A percentile compares a stretch with the other conserved stretches of the same genome.
Conservation (phyloP, 2,888 invertebrate species). For the Hydrotaea cyrtoneurina region DNA sequence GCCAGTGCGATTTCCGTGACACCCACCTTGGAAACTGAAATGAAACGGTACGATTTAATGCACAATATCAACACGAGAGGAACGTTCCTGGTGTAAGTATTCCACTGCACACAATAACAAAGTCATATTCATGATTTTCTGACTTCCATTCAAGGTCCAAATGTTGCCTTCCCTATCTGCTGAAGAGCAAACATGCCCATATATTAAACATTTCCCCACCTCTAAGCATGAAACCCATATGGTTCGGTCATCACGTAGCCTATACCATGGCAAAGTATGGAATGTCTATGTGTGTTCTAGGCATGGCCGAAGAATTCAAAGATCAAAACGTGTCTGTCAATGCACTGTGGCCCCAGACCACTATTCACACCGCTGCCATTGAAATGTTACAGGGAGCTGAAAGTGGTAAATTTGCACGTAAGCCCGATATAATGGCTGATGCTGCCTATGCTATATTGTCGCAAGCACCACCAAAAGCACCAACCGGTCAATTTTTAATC, state of each 20-base stretch:
- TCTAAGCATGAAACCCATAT: slow-evolving; percentile 91
- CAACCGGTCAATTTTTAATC: slow-evolving; percentile 94
- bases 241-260: slow-evolving; percentile 94
- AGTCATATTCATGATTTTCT: too few relatives aligned
- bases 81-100: slow-evolving; percentile 93
- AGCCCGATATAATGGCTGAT: slow-evolving; percentile 80
- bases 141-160: slow-evolving; percentile 87
- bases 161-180: slow-evolving; percentile 91
- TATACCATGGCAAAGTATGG: slow-evolving; percentile 99
- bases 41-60: slow-evolving; percentile 99
- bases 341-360: slow-evolving; percentile 97
- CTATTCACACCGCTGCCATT: slow-evolving; percentile 95
- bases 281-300: slow-evolving; percentile 99
- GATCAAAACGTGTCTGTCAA: slow-evolving; percentile 93
- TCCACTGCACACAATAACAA: neutral
- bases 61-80: slow-evolving; percentile 96
- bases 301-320: slow-evolving; percentile 97
- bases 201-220: slow-evolving; percentile 98
- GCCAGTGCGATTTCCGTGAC: slow-evolving; percentile 96
- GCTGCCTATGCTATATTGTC: slow-evolving; percentile 77
- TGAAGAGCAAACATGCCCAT: slow-evolving; percentile 93
- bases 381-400: slow-evolving; percentile 88
- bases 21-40: slow-evolving; percentile 90
- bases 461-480: slow-evolving; percentile 88
- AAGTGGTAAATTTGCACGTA: slow-evolving; percentile 73